Evolutionary conservation across 2,797 vertebrate species (phyloP).

Genomic region (Basileuterus tristriatus): DNA sequence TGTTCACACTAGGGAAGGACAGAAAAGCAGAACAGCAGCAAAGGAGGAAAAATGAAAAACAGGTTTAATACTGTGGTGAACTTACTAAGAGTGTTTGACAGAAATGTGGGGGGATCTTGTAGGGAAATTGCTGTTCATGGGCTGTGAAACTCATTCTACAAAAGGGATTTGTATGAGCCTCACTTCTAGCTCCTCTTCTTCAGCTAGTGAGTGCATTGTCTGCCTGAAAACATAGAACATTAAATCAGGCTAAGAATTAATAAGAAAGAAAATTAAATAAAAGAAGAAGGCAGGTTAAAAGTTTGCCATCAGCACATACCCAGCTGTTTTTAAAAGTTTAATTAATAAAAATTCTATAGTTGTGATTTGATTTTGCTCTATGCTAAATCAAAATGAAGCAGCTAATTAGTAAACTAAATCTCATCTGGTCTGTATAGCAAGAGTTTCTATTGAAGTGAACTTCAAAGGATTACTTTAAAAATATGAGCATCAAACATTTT

Average conservation of each 20-base stretch:
- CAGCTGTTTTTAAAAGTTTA: constrained; percentile 28
- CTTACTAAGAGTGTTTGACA: accelerated
- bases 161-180: neutral
- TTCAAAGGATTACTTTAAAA: constrained; percentile 62
- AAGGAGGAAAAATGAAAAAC: neutral
- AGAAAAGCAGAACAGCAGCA: neutral
- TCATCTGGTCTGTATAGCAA: neutral
- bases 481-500: constrained; percentile 61
- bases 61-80: neutral
- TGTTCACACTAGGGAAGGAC: neutral
- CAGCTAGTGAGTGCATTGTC: neutral
- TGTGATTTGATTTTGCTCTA: constrained; percentile 34
- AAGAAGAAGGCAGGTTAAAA: constrained; percentile 23
- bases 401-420: constrained; percentile 60
- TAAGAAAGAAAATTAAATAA: neutral
- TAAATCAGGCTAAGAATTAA: neutral
- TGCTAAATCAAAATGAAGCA: constrained; percentile 48
- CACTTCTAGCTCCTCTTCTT: neutral
- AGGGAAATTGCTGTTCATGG: neutral
- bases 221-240: neutral
- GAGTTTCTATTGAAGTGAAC: constrained; percentile 64
- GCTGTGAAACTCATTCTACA: neutral
- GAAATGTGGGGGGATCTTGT: neutral
- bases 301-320: neutral
- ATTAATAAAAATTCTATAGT: constrained; percentile 13